phyloP scores from a whole-genome alignment of 2,888 invertebrate species.

The Lycia hirtaria region DNA sequence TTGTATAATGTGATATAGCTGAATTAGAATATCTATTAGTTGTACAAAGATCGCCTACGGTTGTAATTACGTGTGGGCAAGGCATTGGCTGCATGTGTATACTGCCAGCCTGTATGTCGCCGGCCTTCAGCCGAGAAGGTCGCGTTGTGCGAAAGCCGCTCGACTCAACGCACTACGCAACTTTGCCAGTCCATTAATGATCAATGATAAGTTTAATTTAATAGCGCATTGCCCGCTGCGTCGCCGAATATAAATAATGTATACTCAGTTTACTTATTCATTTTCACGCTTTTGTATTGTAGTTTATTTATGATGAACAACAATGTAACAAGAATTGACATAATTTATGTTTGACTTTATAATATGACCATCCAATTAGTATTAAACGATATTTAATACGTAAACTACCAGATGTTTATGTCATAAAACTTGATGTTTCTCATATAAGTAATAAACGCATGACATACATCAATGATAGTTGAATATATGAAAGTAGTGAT shows the following conservation, averaged over 20 bases:
- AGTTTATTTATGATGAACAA: conserved; percentile 7
- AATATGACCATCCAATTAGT: neutral
- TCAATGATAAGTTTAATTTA: conserved; percentile 57
- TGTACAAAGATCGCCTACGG: conserved; percentile 26
- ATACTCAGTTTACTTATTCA: conserved; percentile 19
- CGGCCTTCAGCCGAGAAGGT: conserved; percentile 75
- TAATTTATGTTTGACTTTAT: neutral
- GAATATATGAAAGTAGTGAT: no score
- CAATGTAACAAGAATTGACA: conserved; percentile 10
- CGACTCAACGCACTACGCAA: conserved; percentile 46
- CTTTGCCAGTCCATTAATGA: conserved; percentile 54
- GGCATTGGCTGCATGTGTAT: conserved; percentile 31
- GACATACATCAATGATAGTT: no score
- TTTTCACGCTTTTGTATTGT: conserved; percentile 18
- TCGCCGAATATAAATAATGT: conserved; percentile 29
- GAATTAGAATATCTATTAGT: conserved; percentile 35
- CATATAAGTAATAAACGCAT: no score
- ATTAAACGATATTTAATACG: no score
- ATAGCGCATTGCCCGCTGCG: conserved; percentile 47
- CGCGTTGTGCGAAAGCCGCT: conserved; percentile 57
- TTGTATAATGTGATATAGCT: conserved; percentile 6
- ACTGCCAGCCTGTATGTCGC: conserved; percentile 70
- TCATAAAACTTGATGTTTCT: no score
- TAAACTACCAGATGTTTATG: no score
- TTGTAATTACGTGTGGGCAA: conserved; percentile 29